These are phyloP conservation scores for Caenorhabditis tropicalis DNA, from an alignment of 1,140 invertebrate genomes.

Conservation along the genomic window DNA sequence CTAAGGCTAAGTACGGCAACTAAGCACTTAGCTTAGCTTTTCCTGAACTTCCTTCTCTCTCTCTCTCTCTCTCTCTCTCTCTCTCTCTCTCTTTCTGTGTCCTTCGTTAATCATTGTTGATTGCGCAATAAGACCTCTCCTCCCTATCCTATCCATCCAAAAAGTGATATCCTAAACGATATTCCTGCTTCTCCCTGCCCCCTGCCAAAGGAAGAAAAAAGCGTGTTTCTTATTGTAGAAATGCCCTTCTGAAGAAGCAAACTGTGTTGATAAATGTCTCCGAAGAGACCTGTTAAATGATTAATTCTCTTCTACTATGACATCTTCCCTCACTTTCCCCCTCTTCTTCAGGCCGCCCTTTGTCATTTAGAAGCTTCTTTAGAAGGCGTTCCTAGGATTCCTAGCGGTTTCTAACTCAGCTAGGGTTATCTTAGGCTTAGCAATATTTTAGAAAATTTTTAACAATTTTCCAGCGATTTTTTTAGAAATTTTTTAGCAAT, in stretches of 20 bases:
- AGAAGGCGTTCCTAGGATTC: no score
- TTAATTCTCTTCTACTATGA: background rate
- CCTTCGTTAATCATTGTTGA: background rate
- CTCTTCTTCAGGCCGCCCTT: no score
- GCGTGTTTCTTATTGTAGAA: background rate
- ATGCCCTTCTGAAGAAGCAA: background rate
- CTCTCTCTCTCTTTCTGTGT: background rate
- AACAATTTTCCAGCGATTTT: no score
- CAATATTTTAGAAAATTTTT: no score
- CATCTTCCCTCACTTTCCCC: no score
- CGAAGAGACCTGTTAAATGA: constrained; percentile 31
- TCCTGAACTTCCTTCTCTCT: no score
- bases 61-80: background rate
- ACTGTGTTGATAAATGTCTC: background rate
- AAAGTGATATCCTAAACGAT: constrained; percentile 35
- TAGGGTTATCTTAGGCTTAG: no score
- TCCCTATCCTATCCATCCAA: background rate
- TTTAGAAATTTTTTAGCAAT: no score
- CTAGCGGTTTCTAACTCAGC: no score
- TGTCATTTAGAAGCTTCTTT: no score
- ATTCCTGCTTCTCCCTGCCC: constrained; percentile 35
- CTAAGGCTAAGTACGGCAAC: no score
- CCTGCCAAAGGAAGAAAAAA: background rate
- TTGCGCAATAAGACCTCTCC: background rate
- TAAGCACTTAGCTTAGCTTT: no score